Evolutionary conservation across 2,888 invertebrate genomes (phyloP).

Genomic region (Platycheirus albimanus): DNA sequence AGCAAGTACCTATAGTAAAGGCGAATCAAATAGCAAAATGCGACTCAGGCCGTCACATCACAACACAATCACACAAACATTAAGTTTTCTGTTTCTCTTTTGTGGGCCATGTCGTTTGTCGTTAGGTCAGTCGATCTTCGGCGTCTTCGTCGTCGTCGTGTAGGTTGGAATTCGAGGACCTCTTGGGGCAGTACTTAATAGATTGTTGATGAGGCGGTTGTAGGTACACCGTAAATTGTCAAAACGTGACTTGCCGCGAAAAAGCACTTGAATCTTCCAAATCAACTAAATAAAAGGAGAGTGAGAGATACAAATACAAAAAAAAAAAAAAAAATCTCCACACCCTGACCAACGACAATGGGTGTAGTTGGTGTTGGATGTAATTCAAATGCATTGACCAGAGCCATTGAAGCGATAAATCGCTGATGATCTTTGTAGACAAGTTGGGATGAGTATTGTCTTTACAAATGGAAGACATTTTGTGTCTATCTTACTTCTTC

Average conservation of each 20-base stretch:
- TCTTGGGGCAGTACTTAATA: constrained; percentile 74
- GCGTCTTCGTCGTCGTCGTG: constrained; percentile 48
- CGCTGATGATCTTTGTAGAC: constrained; percentile 58
- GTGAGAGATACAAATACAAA: constrained; percentile 1
- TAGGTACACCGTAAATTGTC: constrained; percentile 74
- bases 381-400: constrained; percentile 59
- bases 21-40: constrained; percentile 66
- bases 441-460: constrained; percentile 17
- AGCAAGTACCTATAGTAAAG: constrained; percentile 41
- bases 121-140: constrained; percentile 26
- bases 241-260: constrained; percentile 73
- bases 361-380: constrained; percentile 66
- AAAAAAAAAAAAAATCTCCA: constrained; percentile 20
- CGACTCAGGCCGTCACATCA: constrained; percentile 59
- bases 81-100: constrained; percentile 59
- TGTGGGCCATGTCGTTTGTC: constrained; percentile 25
- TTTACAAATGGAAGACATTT: constrained; percentile 1
- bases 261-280: constrained; percentile 73
- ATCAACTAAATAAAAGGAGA: constrained; percentile 48
- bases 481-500: constrained; percentile 23
- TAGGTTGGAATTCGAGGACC: constrained; percentile 73
- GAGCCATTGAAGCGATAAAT: constrained; percentile 70
- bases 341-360: constrained; percentile 53
- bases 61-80: constrained; percentile 30
- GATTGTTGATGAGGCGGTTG: constrained; percentile 74